phyloP scores from a whole-genome alignment of 2,888 invertebrate genomes.

The Acheta domesticus region DNA sequence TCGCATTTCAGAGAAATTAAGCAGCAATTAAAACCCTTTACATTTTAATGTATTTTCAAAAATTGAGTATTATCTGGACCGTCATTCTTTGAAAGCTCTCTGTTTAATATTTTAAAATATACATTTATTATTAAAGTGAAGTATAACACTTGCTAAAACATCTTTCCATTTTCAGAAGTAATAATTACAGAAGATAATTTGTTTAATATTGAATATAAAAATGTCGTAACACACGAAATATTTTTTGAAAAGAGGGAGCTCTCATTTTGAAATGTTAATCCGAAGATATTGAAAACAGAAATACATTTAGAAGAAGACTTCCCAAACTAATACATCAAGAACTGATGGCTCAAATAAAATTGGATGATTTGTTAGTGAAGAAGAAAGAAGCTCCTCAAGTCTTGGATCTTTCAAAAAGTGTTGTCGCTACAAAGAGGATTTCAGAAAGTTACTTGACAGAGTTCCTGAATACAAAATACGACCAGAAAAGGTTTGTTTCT shows the following conservation, averaged over 20 bases:
- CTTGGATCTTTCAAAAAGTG: constrained; percentile 76
- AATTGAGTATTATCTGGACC: too few relatives aligned
- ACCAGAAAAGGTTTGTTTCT: constrained; percentile 66
- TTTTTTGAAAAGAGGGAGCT: background rate
- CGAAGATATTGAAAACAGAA: background rate
- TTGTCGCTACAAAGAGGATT: constrained; percentile 76
- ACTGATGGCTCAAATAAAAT: constrained; percentile 55
- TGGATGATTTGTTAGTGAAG: constrained; percentile 80
- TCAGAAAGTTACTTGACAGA: constrained; percentile 75
- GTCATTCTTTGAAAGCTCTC: too few relatives aligned
- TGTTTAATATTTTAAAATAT: too few relatives aligned
- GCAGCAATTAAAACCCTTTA: too few relatives aligned
- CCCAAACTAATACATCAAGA: background rate
- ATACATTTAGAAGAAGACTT: background rate
- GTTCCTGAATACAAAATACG: constrained; percentile 88
- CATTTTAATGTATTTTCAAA: too few relatives aligned
- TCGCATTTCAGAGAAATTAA: too few relatives aligned
- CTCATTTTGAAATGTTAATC: constrained; percentile 11
- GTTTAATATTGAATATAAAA: background rate
- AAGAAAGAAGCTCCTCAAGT: constrained; percentile 82
- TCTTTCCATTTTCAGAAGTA: background rate
- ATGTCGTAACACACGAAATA: background rate
- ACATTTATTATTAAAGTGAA: background rate
- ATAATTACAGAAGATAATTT: background rate
- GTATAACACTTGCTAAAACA: background rate